Conservation (phyloP, 2,797 vertebrate genomes). For the Otus scops region DNA sequence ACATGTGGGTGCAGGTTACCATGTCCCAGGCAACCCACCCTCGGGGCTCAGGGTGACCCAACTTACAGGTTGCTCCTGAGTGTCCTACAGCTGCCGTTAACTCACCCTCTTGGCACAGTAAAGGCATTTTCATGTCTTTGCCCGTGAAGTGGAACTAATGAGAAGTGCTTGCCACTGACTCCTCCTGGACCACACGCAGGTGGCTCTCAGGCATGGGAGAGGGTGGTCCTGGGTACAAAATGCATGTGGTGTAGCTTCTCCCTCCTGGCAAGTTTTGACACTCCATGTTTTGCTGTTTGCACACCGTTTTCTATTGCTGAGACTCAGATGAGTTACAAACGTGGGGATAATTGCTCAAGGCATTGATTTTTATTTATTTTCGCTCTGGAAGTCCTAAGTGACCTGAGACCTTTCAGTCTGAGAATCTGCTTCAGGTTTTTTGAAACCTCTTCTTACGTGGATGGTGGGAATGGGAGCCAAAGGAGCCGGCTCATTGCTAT, state of each 20-base stretch:
- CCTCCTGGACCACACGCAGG: neutral
- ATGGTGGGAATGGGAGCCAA: rapidly evolving
- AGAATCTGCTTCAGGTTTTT: neutral
- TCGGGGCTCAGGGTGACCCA: neutral
- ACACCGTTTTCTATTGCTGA: neutral
- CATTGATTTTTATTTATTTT: slow-evolving; percentile 1
- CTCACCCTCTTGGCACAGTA: neutral
- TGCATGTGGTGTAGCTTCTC: neutral
- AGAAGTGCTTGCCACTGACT: neutral
- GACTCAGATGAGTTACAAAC: neutral
- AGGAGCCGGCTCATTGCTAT: rapidly evolving
- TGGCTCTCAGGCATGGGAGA: neutral
- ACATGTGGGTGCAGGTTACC: rapidly evolving
- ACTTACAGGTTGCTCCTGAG: neutral
- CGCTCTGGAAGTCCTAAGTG: neutral
- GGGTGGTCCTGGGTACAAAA: neutral
- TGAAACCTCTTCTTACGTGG: neutral
- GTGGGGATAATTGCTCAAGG: neutral
- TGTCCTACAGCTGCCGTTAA: neutral
- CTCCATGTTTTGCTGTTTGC: neutral
- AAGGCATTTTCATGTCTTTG: neutral
- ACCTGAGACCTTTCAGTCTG: neutral
- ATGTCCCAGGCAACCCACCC: rapidly evolving
- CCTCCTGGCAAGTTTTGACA: neutral
- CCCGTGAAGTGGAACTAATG: neutral